Evolutionary conservation across 2,113 vertebrate species (phyloP).

Genomic region (human (Homo sapiens)): GRCh38 chr11:126966501-126967000

Average conservation of each 20-base stretch:
- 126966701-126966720: background rate
- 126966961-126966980: background rate
- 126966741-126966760: background rate
- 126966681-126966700: too few relatives aligned
- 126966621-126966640: rapidly evolving
- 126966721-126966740: background rate
- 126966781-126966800: background rate
- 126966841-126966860: background rate
- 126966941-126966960: background rate
- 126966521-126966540: background rate
- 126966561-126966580: rapidly evolving
- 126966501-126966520: background rate
- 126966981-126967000: background rate
- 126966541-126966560: rapidly evolving
- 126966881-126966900: background rate
- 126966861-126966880: background rate
- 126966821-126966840: background rate
- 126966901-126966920: background rate
- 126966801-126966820: background rate
- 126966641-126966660: background rate
- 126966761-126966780: background rate
- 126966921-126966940: background rate
- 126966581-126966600: rapidly evolving
- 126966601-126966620: too few relatives aligned
- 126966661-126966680: background rate